Evolutionary conservation across 2,888 invertebrate species (phyloP), one percentile per base, ranked within the genome.

Genomic region (Xylophagus ater): DNA sequence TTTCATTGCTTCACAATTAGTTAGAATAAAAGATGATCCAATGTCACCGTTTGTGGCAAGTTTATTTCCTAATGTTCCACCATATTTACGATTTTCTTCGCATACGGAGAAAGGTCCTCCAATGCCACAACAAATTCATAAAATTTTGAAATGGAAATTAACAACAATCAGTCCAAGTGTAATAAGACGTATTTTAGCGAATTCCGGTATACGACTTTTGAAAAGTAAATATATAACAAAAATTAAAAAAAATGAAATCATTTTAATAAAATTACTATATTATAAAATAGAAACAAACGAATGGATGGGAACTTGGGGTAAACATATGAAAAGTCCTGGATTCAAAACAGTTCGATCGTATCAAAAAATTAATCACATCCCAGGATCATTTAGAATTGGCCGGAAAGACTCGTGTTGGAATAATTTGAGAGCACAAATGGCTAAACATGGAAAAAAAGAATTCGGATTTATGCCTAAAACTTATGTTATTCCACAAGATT

Each of bases 231-330:
- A 61, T n/a, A 14, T 15, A 29, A 18, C 7, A 3, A 9, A 12
- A 13, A 6, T 29, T 26, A 44, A 25, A 35, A 9, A 29, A 12
- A 13, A 20, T 19, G 12, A 18, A 20, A 12, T 23, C 18, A n/a
- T 29, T 34, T n/a, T 34, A 14, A 26, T 34, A 15, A 17, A n/a
- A 31, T 4, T 31, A 8, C 5, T 18, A 13, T 32, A 15, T 21
- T 34, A 14, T 28, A 12, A n/a, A 26, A 14, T 23, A 83, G 83
- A 85, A 66, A 82, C 84, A 4, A 80, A 80, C 39, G 84, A 87
- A 51, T 97, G 96, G 94, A 70, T 87, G 52, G 96, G 94, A 3
- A 89, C 88, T 45, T 98, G 96, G 94, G 96, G 96, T 35, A 92
- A 93, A 59, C 94, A 97, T 60, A 86, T 96, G 84, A 94, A 93